phyloP scores from a whole-genome alignment of 2,797 vertebrate genomes.

The Syngnathus acus region DNA sequence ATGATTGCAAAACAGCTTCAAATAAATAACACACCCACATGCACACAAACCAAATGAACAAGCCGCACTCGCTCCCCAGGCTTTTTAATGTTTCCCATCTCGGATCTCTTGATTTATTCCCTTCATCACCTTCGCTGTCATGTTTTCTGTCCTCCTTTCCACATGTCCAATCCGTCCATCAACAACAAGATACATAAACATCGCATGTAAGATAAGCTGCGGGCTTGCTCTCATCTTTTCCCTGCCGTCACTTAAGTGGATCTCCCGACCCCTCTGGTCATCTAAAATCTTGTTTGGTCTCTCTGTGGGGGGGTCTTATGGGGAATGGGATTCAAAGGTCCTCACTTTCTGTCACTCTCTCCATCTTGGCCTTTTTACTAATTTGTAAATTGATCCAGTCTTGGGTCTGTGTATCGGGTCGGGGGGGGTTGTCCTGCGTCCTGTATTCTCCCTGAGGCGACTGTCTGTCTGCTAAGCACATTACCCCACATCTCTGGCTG shows the following conservation, averaged over 20 bases:
- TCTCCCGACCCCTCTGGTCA: slow-evolving; percentile 51
- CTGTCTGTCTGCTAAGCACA: slow-evolving; percentile 68
- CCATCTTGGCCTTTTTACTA: slow-evolving; percentile 20
- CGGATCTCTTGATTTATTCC: slow-evolving; percentile 41
- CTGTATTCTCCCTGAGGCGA: slow-evolving; percentile 59
- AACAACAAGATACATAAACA: slow-evolving; percentile 37
- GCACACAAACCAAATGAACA: slow-evolving; percentile 16
- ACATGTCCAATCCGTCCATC: slow-evolving; percentile 39
- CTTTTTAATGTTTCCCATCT: slow-evolving; percentile 13
- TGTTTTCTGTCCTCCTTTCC: slow-evolving; percentile 42
- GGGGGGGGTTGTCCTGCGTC: slow-evolving; percentile 45
- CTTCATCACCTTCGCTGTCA: slow-evolving; percentile 37
- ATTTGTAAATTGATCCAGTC: slow-evolving; percentile 68
- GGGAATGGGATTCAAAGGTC: slow-evolving; percentile 46
- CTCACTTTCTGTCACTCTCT: slow-evolving; percentile 48
- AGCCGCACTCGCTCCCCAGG: slow-evolving; percentile 11
- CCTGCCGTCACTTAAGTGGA: slow-evolving; percentile 52
- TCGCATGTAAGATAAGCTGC: slow-evolving; percentile 48
- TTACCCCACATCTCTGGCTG: slow-evolving; percentile 45
- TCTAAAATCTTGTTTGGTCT: slow-evolving; percentile 52
- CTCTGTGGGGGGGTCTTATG: slow-evolving; percentile 48
- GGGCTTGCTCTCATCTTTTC: slow-evolving; percentile 47
- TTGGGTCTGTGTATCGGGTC: slow-evolving; percentile 56
- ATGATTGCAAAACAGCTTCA: slow-evolving; percentile 16
- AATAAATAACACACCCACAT: slow-evolving; percentile 5